phyloP scores from a whole-genome alignment of 1,140 invertebrate genomes.

The Pygmarrhopalites habei region DNA sequence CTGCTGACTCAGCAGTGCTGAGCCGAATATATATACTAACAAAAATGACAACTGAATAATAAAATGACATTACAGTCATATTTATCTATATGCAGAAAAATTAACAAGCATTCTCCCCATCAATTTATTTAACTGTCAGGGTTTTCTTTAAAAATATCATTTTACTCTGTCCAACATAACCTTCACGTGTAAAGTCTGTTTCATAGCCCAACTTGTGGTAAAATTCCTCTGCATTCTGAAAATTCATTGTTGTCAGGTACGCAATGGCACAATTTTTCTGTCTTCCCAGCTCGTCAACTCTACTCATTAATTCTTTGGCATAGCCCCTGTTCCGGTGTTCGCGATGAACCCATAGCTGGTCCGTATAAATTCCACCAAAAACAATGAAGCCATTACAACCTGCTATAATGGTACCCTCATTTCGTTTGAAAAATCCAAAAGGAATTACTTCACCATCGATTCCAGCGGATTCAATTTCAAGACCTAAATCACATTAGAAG shows the following conservation, averaged over 20 bases:
- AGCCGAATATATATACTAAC: background rate
- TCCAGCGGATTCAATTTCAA: too few species aligned
- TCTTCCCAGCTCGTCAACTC: conserved; percentile 22
- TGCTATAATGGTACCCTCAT: conserved; percentile 5
- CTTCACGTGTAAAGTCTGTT: conserved; percentile 21
- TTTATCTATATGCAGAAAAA: background rate
- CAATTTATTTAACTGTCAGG: too few species aligned
- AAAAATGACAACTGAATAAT: background rate
- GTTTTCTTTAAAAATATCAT: conserved; percentile 17
- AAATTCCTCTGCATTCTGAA: conserved; percentile 24
- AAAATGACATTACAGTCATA: background rate
- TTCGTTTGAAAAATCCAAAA: background rate
- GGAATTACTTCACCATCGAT: too few species aligned
- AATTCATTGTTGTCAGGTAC: conserved; percentile 24
- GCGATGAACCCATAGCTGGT: conserved; percentile 24
- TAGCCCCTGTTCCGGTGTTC: conserved; percentile 8
- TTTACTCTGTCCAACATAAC: conserved; percentile 11
- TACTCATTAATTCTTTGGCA: conserved; percentile 22
- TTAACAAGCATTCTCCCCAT: background rate
- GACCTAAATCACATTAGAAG: too few species aligned
- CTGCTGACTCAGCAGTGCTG: background rate
- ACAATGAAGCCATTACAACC: conserved; percentile 25
- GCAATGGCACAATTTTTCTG: conserved; percentile 4
- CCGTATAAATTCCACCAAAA: conserved; percentile 25
- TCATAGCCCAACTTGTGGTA: conserved; percentile 24